Evolutionary conservation across 2,797 vertebrate genomes (phyloP), one percentile per base, ranked within the genome.

Genomic region (Helostoma temminkii): DNA sequence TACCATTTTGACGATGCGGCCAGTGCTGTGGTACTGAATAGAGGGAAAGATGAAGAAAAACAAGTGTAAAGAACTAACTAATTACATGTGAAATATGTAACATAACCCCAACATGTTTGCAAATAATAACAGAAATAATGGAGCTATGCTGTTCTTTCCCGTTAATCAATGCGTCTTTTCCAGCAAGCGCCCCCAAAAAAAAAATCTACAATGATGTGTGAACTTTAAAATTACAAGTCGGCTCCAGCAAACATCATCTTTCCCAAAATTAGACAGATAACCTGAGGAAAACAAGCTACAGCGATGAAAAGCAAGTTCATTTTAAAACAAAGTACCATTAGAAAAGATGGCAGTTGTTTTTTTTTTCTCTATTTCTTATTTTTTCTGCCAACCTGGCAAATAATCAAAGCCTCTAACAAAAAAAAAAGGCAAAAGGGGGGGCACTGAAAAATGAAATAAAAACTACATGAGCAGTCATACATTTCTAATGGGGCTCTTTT

Each of bases 401-500:
- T 86, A 91, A 93, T 91, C 88, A 93, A 90, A 92, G 86, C 75
- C 75, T 82, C 78, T 63, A 72, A 91, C 83, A 92, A 91, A 88
- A 81, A 72, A 53, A 53, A 47, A 14, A 75, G 57, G 68, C n/a
- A n/a, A n/a, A n/a, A 76, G 66, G 47, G 57, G 64, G 58, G 64
- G 72, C 70, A 34, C 52, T 64, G 66, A 75, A 76, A 80, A 91
- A 88, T 86, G 70, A 89, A 93, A 93, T 88, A 90, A 90, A 92
- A 93, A 90, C 90, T 90, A 92, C 90, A 93, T 77, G 89, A 93
- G 91, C 91, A 91, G 87, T 91, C 91, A 90, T 88, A 91, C 89
- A 92, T 92, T 93, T 93, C 91, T 94, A 93, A 94, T 93, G 85
- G 91, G 87, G 87, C 91, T 91, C 89, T 88, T 90, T 92, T 93